Percentiles rank a stretch among this genome's conserved stretches.
Conservation (phyloP, 2,113 vertebrate species). For the Hemicordylus capensis region DNA sequence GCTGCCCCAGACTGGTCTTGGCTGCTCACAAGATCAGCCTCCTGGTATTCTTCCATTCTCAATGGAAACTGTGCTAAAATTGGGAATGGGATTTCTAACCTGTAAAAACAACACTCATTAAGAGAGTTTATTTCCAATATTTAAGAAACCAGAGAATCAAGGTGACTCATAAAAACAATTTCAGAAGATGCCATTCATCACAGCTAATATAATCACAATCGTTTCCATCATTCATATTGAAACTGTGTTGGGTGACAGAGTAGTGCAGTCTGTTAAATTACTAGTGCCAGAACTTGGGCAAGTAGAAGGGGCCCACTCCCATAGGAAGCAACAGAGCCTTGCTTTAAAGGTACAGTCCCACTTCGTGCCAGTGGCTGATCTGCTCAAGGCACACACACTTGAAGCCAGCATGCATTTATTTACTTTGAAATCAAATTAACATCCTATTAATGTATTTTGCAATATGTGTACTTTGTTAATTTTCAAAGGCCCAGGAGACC, state of each 20-base stretch:
- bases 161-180: background rate
- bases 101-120: background rate
- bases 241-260: background rate
- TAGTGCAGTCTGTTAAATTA: no score
- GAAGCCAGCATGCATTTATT: background rate
- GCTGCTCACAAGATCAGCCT: no score
- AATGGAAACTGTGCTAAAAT: background rate
- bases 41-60: no score
- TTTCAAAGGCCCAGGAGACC: background rate
- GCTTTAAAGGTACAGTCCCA: background rate
- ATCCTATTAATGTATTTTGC: background rate
- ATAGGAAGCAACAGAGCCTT: background rate
- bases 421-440: background rate
- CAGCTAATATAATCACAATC: background rate
- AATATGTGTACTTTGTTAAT: background rate
- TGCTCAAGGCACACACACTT: background rate
- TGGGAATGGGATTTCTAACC: no score
- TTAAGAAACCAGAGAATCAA: background rate
- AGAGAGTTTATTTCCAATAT: conserved; percentile 2
- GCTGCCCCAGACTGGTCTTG: no score
- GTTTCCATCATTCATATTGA: background rate
- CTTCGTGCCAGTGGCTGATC: background rate
- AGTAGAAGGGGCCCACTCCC: background rate
- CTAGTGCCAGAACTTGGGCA: background rate
- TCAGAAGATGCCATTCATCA: background rate